Evolutionary conservation across 92 coral and sea anemone genomes (phyloP).

Genomic region (Phenganax stokvisi): DNA sequence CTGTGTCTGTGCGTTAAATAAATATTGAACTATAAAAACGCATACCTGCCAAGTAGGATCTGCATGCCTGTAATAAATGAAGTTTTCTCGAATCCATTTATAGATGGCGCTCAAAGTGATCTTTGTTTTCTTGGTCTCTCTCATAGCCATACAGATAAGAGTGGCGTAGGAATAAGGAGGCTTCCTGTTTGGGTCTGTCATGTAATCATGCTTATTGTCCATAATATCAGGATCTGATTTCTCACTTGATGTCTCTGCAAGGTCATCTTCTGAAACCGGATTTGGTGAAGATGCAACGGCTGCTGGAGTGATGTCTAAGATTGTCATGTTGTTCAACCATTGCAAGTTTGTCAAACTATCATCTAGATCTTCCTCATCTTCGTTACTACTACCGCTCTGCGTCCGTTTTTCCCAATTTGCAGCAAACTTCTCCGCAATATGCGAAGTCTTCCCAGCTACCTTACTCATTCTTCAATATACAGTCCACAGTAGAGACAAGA

Average conservation of each 20-base stretch:
- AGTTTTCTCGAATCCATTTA: conserved; percentile 96
- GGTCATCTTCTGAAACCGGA: conserved; percentile 63
- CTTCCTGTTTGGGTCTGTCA: conserved; percentile 76
- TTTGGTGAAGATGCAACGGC: conserved; percentile 46
- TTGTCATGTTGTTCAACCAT: conserved; percentile 82
- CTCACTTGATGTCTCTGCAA: conserved; percentile 70
- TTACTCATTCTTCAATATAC: conserved; percentile 44
- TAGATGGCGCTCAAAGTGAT: conserved; percentile 95
- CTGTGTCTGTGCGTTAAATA: background rate
- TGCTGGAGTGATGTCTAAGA: conserved; percentile 75
- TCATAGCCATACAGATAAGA: conserved; percentile 97
- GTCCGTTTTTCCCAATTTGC: conserved; percentile 93
- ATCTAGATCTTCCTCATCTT: conserved; percentile 54
- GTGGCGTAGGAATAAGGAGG: conserved; percentile 98
- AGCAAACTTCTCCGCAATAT: conserved; percentile 93
- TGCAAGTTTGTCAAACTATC: conserved; percentile 92
- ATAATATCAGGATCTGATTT: conserved; percentile 49
- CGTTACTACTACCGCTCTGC: conserved; percentile 64
- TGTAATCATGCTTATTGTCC: conserved; percentile 69
- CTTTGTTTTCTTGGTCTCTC: conserved; percentile 89
- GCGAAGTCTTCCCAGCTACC: conserved; percentile 72
- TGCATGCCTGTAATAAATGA: conserved; percentile 82
- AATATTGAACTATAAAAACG: background rate
- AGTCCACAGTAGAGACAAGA: background rate
- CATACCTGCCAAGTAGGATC: conserved; percentile 99